Percentiles rank a stretch among this genome's conserved stretches.
Conservation (phyloP, 2,888 invertebrate species). For the Pheosia gnoma region DNA sequence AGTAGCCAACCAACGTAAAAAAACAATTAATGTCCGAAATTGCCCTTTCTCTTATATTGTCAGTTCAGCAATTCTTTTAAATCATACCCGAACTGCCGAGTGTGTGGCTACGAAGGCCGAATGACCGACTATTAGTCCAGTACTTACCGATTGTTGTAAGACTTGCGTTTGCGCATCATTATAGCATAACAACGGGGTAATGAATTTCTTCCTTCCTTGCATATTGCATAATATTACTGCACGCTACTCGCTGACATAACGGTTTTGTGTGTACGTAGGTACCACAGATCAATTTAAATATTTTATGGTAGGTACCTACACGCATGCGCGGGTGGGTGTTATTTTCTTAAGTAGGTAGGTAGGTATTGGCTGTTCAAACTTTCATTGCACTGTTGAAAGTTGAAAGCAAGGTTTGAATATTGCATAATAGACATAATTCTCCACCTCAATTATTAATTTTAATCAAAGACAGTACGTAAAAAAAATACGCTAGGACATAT, state of each 20-base stretch:
- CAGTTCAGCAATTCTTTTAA: constrained; percentile 5
- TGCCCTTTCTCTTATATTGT: constrained; percentile 37
- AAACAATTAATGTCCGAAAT: constrained; percentile 26
- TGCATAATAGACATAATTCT: not conserved
- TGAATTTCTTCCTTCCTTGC: constrained; percentile 69
- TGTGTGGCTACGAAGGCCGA: constrained; percentile 31
- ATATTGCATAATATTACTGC: constrained; percentile 63
- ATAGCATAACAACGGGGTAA: constrained; percentile 54
- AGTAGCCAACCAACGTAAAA: constrained; percentile 3
- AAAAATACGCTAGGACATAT: no score
- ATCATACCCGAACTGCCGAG: not conserved
- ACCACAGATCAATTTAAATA: not conserved
- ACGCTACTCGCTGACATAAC: constrained; percentile 45
- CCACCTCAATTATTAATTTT: not conserved
- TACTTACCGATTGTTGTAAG: constrained; percentile 45
- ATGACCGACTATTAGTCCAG: constrained; percentile 44
- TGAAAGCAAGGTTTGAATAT: not conserved
- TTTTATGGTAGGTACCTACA: no score
- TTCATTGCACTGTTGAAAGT: not conserved
- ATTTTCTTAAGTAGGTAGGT: not conserved
- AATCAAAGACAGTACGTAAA: no score
- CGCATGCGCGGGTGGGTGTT: constrained; percentile 14
- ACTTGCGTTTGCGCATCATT: constrained; percentile 55
- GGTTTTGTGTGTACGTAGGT: constrained; percentile 24
- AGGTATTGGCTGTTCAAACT: not conserved